Evolutionary conservation across 1,140 invertebrate species (phyloP).

Genomic region (Psilanteris sp.): DNA sequence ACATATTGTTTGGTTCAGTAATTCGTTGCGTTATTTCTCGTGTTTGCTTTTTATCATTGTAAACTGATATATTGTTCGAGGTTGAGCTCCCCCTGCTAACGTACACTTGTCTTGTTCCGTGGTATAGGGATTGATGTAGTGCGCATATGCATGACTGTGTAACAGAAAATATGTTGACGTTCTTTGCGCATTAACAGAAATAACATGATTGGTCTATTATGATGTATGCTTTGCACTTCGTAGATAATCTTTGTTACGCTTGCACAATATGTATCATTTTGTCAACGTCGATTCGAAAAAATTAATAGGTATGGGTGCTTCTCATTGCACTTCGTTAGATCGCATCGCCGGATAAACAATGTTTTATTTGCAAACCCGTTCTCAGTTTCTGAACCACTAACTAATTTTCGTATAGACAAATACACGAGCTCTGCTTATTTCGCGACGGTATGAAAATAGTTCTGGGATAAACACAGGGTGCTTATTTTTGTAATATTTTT

Average conservation of each 20-base stretch:
- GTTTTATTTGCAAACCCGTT: too few species aligned
- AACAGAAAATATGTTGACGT: constrained; percentile 27
- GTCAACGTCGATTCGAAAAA: too few species aligned
- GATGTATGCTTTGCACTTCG: constrained; percentile 23
- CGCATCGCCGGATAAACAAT: too few species aligned
- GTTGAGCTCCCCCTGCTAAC: constrained; percentile 65
- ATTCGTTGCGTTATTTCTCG: constrained; percentile 75
- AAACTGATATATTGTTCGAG: constrained; percentile 77
- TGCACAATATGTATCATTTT: too few species aligned
- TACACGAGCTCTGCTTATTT: too few species aligned
- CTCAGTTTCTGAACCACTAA: too few species aligned
- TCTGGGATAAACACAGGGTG: too few species aligned
- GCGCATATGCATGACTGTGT: constrained; percentile 2
- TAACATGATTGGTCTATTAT: constrained; percentile 46
- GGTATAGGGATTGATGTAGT: constrained; percentile 41
- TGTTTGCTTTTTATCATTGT: constrained; percentile 79
- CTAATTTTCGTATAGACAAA: too few species aligned
- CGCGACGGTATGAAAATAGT: too few species aligned
- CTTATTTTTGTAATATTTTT: too few species aligned
- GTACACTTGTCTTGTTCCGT: constrained; percentile 50
- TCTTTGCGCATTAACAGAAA: constrained; percentile 49
- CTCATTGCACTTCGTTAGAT: too few species aligned
- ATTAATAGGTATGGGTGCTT: too few species aligned
- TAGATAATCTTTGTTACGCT: constrained; percentile 13
- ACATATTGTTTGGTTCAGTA: constrained; percentile 78